phyloP scores from a whole-genome alignment of 1,140 invertebrate species.

The Hyphantria cunea region DNA sequence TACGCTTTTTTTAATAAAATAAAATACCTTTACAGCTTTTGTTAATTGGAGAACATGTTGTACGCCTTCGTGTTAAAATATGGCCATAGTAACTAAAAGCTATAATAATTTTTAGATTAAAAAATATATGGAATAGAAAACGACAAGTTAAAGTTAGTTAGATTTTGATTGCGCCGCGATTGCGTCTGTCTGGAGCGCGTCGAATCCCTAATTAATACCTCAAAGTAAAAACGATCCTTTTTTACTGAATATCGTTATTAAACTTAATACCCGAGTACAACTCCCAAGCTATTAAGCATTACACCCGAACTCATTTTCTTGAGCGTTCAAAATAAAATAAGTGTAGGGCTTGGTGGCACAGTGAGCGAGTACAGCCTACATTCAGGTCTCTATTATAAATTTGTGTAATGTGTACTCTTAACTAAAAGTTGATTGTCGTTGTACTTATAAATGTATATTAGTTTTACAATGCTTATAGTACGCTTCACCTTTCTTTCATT shows the following conservation, averaged over 20 bases:
- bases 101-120: not conserved
- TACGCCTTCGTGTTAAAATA: too few relatives aligned
- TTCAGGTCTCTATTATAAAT: not conserved
- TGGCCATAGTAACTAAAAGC: not conserved
- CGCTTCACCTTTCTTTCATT: too few relatives aligned
- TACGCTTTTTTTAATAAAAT: too few relatives aligned
- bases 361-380: not conserved
- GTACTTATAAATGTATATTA: not conserved
- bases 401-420: not conserved
- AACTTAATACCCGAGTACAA: slow-evolving; percentile 30
- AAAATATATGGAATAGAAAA: slow-evolving; percentile 12
- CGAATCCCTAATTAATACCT: slow-evolving; percentile 73
- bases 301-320: slow-evolving; percentile 39
- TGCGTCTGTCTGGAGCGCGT: slow-evolving; percentile 44
- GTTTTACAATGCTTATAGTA: not conserved
- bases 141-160: slow-evolving; percentile 44
- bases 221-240: slow-evolving; percentile 41
- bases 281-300: slow-evolving; percentile 36
- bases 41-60: not conserved
- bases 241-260: slow-evolving; percentile 37
- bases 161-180: slow-evolving; percentile 51
- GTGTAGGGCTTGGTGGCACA: slow-evolving; percentile 5
- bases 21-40: not conserved
- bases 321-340: slow-evolving; percentile 53
- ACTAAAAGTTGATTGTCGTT: not conserved